Evolutionary conservation across 2,113 vertebrate species (phyloP).

Genomic region (Syrmaticus mikado): DNA sequence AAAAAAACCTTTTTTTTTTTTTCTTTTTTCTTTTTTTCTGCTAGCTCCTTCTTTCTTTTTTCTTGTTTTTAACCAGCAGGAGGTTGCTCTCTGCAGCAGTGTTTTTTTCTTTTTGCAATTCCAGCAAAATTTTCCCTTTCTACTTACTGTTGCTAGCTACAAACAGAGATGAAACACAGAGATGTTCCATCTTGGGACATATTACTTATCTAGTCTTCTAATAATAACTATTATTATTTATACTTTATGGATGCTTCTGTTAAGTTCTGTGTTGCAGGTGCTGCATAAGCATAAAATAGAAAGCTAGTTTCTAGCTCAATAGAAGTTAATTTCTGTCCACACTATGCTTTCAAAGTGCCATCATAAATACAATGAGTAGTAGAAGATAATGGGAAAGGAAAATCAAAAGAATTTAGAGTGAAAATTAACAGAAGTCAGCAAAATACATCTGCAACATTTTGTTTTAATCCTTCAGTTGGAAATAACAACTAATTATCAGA

Average conservation of each 20-base stretch:
- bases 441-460: not conserved
- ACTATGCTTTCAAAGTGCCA: not conserved
- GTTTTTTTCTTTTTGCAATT: not conserved
- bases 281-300: not conserved
- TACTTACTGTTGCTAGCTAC: not conserved
- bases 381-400: not conserved
- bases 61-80: not conserved
- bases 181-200: not conserved
- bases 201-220: not conserved
- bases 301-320: not conserved
- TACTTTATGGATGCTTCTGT: not conserved
- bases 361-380: not conserved
- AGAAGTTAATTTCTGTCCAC: not conserved
- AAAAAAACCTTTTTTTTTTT: not conserved
- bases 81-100: not conserved
- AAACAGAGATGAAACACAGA: not conserved
- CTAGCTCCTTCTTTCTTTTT: not conserved
- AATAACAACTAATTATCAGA: not conserved
- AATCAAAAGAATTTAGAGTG: not conserved
- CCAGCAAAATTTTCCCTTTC: not conserved
- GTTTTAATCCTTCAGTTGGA: not conserved
- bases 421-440: not conserved
- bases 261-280: not conserved
- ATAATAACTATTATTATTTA: not conserved
- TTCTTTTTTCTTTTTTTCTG: not conserved